Base-by-base conservation (phyloP, 2,888 invertebrate genomes). In the Bibio marci region DNA sequence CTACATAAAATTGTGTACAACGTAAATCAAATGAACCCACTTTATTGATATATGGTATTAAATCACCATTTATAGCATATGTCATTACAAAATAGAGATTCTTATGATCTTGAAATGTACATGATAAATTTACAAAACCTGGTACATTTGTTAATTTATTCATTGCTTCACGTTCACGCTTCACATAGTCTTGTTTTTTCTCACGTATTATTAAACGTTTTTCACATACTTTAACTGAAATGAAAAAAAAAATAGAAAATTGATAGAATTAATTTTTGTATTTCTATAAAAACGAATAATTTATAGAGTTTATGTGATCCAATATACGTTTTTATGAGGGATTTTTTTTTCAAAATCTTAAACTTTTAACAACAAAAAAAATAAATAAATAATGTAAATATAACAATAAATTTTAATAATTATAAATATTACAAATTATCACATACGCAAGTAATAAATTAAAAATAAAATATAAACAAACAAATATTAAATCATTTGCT, bases 201-300 rank as follows among this genome's bases (percentile, higher is more conserved):
- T 97, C 92, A 47, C 81, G 73, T 49, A 92, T 73, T 49, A 98
- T 92, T 62, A 91, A 85, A 37, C 75, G 70, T 66, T 98, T 98
- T 55, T 92, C 88, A 62, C 94, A 82, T n/a, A 95, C 92, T 76
- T 98, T 98, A 57, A 97, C 88, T 85, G 72, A 39, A 74, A 52
- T 22, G 31, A 43, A 19, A 44, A 13, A 11, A 35, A 42, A 35
- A 37, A 34, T 40, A 30, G 30, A 39, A 36, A 28, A 14, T 15
- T n/a, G n/a, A n/a, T n/a, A n/a, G n/a, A n/a, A n/a, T n/a, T n/a
- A n/a, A n/a, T n/a, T n/a, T n/a, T n/a, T n/a, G n/a, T n/a, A n/a
- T n/a, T n/a, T n/a, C n/a, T n/a, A n/a, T n/a, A n/a, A n/a, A n/a
- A n/a, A n/a, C n/a, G n/a, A n/a, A n/a, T n/a, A n/a, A n/a, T n/a